Evolutionary conservation across 1,140 invertebrate genomes (phyloP).

Genomic region (Melipona quadrifasciata): DNA sequence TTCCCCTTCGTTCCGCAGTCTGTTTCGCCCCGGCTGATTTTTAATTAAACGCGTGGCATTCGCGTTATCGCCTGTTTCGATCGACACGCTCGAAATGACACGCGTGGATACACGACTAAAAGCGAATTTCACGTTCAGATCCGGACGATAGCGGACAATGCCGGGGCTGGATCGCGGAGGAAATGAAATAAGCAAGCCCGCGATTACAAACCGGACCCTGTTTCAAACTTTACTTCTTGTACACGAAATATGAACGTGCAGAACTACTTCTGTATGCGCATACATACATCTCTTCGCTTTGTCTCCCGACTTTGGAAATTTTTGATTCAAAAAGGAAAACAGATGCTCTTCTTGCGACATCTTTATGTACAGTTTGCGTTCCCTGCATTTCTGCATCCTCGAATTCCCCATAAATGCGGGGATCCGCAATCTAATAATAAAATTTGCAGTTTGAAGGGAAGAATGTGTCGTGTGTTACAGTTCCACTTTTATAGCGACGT

Average conservation of each 20-base stretch:
- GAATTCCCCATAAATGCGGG: too few relatives aligned
- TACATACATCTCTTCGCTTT: too few relatives aligned
- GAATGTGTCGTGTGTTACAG: background rate
- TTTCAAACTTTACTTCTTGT: background rate
- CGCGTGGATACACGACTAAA: too few relatives aligned
- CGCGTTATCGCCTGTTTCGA: background rate
- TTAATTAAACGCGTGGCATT: too few relatives aligned
- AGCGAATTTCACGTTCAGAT: background rate
- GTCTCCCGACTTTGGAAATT: background rate
- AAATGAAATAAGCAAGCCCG: background rate
- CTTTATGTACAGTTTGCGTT: too few relatives aligned
- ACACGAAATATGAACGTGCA: background rate
- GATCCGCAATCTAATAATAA: background rate
- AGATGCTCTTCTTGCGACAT: too few relatives aligned
- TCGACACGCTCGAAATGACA: background rate
- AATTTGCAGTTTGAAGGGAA: background rate
- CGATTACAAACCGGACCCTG: background rate
- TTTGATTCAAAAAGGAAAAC: too few relatives aligned
- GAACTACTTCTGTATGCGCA: too few relatives aligned
- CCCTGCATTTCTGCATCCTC: too few relatives aligned
- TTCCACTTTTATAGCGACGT: background rate
- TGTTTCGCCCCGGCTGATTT: too few relatives aligned
- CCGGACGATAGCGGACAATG: background rate
- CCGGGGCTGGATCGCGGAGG: background rate
- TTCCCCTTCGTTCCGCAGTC: background rate